These are phyloP conservation scores for Tachysurus vachellii DNA, from an alignment of 2,113 vertebrate species.

Conservation along the genomic window DNA sequence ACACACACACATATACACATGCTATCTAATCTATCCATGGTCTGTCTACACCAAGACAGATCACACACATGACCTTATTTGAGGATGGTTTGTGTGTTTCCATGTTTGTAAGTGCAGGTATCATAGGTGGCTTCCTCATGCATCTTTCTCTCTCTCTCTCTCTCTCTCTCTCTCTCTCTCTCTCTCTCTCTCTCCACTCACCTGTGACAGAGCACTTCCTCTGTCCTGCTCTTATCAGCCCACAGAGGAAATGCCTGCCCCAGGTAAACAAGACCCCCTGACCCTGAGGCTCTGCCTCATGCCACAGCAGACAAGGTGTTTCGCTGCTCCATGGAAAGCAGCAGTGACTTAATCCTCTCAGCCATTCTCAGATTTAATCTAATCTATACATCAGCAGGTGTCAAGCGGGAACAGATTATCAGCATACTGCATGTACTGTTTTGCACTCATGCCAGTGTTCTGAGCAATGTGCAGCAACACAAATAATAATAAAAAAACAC, in stretches of 20 bases:
- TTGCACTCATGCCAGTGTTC: slow-evolving; percentile 52
- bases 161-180: slow-evolving; percentile 62
- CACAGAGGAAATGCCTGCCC: slow-evolving; percentile 78
- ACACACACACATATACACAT: too few species aligned
- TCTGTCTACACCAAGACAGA: background rate
- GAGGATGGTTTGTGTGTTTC: background rate
- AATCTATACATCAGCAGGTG: slow-evolving; percentile 76
- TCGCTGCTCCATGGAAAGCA: slow-evolving; percentile 37
- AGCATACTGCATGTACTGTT: slow-evolving; percentile 64
- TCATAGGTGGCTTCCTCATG: slow-evolving; percentile 61
- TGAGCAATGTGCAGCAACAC: slow-evolving; percentile 62
- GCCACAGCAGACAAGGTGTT: slow-evolving; percentile 54
- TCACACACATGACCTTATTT: background rate
- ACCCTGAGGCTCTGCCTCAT: slow-evolving; percentile 71
- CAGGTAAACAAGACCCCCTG: slow-evolving; percentile 78
- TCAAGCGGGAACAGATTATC: slow-evolving; percentile 68
- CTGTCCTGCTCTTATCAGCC: slow-evolving; percentile 75
- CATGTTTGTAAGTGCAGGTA: slow-evolving; percentile 1
- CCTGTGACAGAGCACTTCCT: slow-evolving; percentile 82
- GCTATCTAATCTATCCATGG: background rate
- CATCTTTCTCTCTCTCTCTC: slow-evolving; percentile 12
- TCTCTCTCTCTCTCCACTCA: slow-evolving; percentile 70
- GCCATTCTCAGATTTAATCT: slow-evolving; percentile 69
- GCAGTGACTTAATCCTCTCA: slow-evolving; percentile 42
- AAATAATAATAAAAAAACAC: slow-evolving; percentile 52